Evolutionary conservation across 2,113 vertebrate species (phyloP).

Genomic region (Oriolus oriolus): DNA sequence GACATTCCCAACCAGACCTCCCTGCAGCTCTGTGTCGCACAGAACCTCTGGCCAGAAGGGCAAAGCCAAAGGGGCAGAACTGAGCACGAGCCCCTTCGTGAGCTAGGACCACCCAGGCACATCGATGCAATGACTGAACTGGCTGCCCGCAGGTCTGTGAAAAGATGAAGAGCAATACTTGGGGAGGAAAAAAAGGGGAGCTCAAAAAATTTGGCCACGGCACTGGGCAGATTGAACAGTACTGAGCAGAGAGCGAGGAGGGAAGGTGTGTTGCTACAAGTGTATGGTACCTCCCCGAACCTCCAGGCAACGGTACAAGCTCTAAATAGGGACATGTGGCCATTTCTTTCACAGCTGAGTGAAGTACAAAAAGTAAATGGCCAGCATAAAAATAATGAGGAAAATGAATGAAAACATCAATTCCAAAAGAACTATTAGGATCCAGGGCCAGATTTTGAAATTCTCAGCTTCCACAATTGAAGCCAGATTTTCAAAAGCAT

Average conservation of each 20-base stretch:
- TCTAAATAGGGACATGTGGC: conserved; percentile 54
- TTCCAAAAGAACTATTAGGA: conserved; percentile 52
- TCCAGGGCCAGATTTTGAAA: conserved; percentile 54
- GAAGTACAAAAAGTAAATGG: conserved; percentile 57
- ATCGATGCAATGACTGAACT: fast-evolving
- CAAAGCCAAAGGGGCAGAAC: not conserved
- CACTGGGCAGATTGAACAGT: not conserved
- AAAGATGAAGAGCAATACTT: not conserved
- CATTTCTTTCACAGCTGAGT: conserved; percentile 53
- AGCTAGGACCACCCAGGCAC: conserved; percentile 32
- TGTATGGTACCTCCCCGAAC: conserved; percentile 23
- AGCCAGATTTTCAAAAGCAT: conserved; percentile 61
- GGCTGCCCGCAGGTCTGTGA: not conserved
- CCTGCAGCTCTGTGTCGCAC: not conserved
- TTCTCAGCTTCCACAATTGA: conserved; percentile 59
- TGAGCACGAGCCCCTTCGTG: not conserved
- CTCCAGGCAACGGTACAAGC: not conserved
- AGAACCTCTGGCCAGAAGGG: not conserved
- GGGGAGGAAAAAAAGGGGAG: not conserved
- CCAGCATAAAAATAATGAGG: conserved; percentile 57
- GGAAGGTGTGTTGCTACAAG: conserved; percentile 45
- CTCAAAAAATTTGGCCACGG: not conserved
- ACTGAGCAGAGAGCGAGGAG: not conserved
- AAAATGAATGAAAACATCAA: conserved; percentile 54
- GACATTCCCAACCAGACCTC: not conserved